Percentiles rank a stretch among this genome's conserved stretches.
Evolutionary conservation across 2,797 vertebrate genomes (phyloP).

Genomic region (Lacerta bilineata): DNA sequence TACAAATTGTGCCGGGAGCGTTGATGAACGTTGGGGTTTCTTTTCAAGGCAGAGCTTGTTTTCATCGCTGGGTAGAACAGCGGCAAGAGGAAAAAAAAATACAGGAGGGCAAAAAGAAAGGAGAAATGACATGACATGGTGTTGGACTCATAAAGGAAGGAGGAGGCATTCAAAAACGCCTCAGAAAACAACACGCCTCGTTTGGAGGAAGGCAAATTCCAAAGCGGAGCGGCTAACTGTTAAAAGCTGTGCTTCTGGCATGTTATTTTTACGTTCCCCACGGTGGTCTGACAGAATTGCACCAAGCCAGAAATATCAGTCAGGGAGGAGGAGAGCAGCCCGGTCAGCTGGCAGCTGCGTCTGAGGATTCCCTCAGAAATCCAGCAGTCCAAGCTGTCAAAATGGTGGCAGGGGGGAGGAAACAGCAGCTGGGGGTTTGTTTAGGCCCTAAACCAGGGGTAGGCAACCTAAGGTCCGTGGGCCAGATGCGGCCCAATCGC

Average conservation of each 20-base stretch:
- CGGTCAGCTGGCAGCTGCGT: not conserved
- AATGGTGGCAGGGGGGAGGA: not conserved
- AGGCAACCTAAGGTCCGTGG: too few relatives aligned
- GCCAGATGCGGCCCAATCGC: too few relatives aligned
- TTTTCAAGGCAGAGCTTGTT: not conserved
- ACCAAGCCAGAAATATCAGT: constrained; percentile 8
- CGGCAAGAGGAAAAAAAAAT: not conserved
- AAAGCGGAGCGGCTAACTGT: not conserved
- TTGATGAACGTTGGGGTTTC: not conserved
- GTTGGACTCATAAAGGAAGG: too few relatives aligned
- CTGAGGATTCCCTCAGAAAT: not conserved
- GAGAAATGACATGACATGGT: too few relatives aligned
- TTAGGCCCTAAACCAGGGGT: not conserved
- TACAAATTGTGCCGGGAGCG: too few relatives aligned
- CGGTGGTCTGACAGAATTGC: not conserved
- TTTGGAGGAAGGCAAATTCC: not conserved
- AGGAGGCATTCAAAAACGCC: not conserved
- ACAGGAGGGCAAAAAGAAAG: not conserved
- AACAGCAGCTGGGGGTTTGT: not conserved
- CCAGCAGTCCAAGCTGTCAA: not conserved
- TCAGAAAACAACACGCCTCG: not conserved
- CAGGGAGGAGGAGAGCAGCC: not conserved
- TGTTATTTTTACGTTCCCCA: constrained; percentile 4
- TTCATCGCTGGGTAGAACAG: not conserved
- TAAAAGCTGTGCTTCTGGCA: not conserved